Evolutionary conservation across 2,888 invertebrate genomes (phyloP), one percentile per base, ranked within the genome.

Genomic region (Formica aserva): DNA sequence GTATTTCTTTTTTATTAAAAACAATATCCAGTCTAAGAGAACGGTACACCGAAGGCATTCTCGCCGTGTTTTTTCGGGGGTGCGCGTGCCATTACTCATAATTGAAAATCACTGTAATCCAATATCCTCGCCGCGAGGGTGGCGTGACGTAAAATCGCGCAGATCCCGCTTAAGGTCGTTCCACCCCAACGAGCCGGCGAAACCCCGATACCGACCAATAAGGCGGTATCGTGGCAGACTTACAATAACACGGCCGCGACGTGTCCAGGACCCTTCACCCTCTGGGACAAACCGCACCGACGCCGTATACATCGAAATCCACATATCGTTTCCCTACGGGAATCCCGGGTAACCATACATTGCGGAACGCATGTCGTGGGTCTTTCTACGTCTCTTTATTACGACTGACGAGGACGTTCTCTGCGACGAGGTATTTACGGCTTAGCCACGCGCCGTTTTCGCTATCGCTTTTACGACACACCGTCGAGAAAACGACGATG

Each of bases 101-200:
- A 93, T 93, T 93, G 92, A 93, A 93, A 92, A 93, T 93, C 92
- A 91, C 88, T 89, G 91, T 91, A 89, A 91, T 90, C 90, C 87
- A 85, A 90, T 90, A 92, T 90, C 86, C 87, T 67, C 62, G 82
- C 78, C 75, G 71, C 13, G 62, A 60, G 60, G 69, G 82, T 81
- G 84, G 82, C 75, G 83, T 82, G 86, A 88, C 80, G 82, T 87
- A 89, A 90, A 87, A 87, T 86, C 81, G 66, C 66, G 77, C 2
- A 66, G 81, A 86, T 84, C 83, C 78, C 75, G 86, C 69, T 87
- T 87, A 84, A 89, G 88, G 74, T 85, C 83, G 83, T 83, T 83
- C 69, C 89, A 80, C 65, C 81, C 78, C 78, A 72, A 72, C 45
- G 41, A 57, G 45, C 13, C 32, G 35, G 26, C 35, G 18, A 67